Evolutionary conservation across 2,113 vertebrate species (phyloP), one percentile per base, ranked within the genome.

Genomic region (Synodontis membranacea): DNA sequence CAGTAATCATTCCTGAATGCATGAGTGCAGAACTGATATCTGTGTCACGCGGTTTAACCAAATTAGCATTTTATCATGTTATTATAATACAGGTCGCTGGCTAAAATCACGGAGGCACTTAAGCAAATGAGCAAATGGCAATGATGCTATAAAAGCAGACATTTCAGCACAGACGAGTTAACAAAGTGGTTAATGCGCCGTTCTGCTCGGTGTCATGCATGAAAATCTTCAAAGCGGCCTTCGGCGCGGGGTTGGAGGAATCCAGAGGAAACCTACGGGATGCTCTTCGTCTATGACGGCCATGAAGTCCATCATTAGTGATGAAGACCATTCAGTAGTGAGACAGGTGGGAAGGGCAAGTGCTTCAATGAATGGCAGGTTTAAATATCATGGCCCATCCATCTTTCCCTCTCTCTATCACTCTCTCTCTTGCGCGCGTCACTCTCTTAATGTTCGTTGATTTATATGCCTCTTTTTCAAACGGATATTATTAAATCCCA

Each of bases 281-380:
- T 37, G 5, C 15, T 68, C 31, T 68, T 68, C 64, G 7, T 37
- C 5, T 2, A 19, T 46, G 42, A 44, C 4, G 11, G 42, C 42
- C 25, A 46, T 9, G 25, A 75, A 60, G 25, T 62, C 25, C 54
- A 81, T 81, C 54, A 82, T 44, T 64, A 46, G 39, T 64, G 39
- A 7, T 62, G 42, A 62, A 82, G 10, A 76, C 28, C 1, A 46
- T 44, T 81, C 39, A 82, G 23, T 23, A n/a, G 80, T 31, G 56
- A 82, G 81, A 66, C 80, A 44, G 80, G 58, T 70, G 62, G 76
- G 48, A 70, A 37, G 50, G 34, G 48, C 44, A 66, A 34, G 28
- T 39, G 62, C 72, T 82, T 56, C 19, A 17, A 15, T 80, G 54
- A 60, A 54, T 37, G 42, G 7, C 75, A 66, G 15, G 74, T 70